Evolutionary conservation across 2,797 vertebrate genomes (phyloP).

Genomic region (Synanceia verrucosa): DNA sequence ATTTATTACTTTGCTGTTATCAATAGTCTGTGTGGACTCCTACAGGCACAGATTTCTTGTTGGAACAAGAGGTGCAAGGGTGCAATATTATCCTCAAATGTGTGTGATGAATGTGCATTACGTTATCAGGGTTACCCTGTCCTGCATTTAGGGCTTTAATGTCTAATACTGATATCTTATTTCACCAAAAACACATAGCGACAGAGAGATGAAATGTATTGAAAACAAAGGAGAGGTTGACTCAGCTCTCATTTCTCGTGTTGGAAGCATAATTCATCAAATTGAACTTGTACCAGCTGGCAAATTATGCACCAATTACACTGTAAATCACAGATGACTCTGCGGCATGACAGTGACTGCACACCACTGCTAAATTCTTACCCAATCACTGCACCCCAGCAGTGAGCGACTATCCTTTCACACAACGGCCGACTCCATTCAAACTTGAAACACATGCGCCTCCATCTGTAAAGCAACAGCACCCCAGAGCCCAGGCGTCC

Average conservation of each 20-base stretch:
- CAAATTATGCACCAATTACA: conserved; percentile 79
- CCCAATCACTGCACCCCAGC: conserved; percentile 43
- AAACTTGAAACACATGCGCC: conserved; percentile 56
- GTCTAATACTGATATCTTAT: neutral
- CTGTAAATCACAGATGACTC: conserved; percentile 74
- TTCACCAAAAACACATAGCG: neutral
- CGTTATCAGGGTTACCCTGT: neutral
- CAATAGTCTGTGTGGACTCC: conserved; percentile 4
- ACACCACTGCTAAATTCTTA: conserved; percentile 57
- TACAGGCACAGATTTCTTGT: conserved; percentile 6
- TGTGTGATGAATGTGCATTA: neutral
- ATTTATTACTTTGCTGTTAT: conserved; percentile 46
- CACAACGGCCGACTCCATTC: conserved; percentile 48
- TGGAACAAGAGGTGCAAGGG: neutral
- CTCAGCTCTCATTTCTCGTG: conserved; percentile 55
- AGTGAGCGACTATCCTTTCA: conserved; percentile 48
- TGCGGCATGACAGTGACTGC: conserved; percentile 76
- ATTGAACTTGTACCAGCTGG: conserved; percentile 76
- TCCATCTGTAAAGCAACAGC: conserved; percentile 65
- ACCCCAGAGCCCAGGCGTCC: conserved; percentile 58
- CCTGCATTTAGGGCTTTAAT: neutral
- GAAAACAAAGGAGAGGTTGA: conserved; percentile 32
- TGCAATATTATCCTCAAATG: conserved; percentile 8
- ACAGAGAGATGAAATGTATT: neutral
- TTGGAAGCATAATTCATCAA: conserved; percentile 69